Evolutionary conservation across 2,113 vertebrate species (phyloP), one percentile per base, ranked within the genome.

Genomic region (Eupsittula cactorum): DNA sequence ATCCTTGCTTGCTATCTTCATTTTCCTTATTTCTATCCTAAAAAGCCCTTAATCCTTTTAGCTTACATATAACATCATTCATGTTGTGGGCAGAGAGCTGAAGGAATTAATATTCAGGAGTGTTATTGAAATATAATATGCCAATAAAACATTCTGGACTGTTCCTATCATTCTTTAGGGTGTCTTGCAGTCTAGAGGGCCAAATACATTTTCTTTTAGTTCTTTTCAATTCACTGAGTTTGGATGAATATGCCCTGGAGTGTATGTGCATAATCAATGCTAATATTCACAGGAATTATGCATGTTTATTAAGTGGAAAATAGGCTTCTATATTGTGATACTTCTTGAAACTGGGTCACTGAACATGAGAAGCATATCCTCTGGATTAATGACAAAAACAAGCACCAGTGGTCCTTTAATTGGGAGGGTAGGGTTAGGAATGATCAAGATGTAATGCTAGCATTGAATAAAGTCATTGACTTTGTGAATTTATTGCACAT

Each of bases 281-380:
- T 93, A 91, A 94, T 65, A 41, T 87, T 95, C 92, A 86, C 39
- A 84, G 80, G 55, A 95, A 81, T 95, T 93, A 93, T 96, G 57
- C 86, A 86, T 93, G 86, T 96, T 83, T 95, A 91, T 92, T 93
- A 93, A 94, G 86, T 94, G 93, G 88, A 95, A 96, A 96, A 93
- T 89, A 84, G 77, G 80, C 80, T 91, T 90, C 90, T 93, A 12
- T 86, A 79, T 87, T 87, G 80, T 96, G 93, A 85, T 96, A 89
- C 57, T 95, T 86, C 33, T 93, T 96, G 90, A 80, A 97, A 96
- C 44, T 95, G 76, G 93, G 95, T 97, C 93, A 95, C 92, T 94
- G 92, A 96, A 87, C 62, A 92, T 28, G 52, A 81, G 65, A 81
- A 86, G 47, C 29, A 8, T 68, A 41, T 84, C 49, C 9, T 84